A percentile compares a stretch with the other conserved stretches of the same genome.
Conservation (phyloP, 2,888 invertebrate genomes). For the Chymomyza caudatula region DNA sequence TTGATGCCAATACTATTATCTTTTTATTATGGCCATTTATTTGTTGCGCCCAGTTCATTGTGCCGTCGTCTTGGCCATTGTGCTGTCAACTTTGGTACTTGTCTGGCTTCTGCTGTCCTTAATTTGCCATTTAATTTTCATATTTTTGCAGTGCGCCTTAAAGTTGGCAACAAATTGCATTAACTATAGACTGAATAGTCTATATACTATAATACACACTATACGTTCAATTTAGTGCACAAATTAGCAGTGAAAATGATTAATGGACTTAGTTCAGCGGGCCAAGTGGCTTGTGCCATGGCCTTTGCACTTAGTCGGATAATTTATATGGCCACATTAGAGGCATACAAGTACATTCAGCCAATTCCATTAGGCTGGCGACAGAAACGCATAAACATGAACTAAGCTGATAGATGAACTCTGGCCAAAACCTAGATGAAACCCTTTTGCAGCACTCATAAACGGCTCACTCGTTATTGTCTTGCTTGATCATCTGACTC, state of each 20-base stretch:
- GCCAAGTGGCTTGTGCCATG: neutral
- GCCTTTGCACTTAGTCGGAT: neutral
- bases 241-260: constrained; percentile 58
- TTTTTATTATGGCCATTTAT: constrained; percentile 71
- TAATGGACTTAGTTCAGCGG: constrained; percentile 20
- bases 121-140: constrained; percentile 36
- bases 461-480: neutral
- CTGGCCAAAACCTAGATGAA: neutral
- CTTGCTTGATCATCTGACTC: neutral
- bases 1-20: constrained; percentile 72
- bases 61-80: neutral
- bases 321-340: neutral
- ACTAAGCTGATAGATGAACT: neutral
- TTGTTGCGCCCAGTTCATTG: constrained; percentile 36
- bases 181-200: neutral
- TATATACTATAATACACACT: neutral
- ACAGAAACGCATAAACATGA: neutral
- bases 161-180: constrained; percentile 1
- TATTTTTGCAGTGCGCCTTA: constrained; percentile 9
- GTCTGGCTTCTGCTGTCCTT: constrained; percentile 25
- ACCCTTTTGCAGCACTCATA: neutral
- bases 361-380: neutral
- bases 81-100: constrained; percentile 5
- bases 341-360: neutral
- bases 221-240: constrained; percentile 38